These are phyloP conservation scores for Idaea biselata DNA, from an alignment of 2,888 invertebrate species.

Conservation along the genomic window DNA sequence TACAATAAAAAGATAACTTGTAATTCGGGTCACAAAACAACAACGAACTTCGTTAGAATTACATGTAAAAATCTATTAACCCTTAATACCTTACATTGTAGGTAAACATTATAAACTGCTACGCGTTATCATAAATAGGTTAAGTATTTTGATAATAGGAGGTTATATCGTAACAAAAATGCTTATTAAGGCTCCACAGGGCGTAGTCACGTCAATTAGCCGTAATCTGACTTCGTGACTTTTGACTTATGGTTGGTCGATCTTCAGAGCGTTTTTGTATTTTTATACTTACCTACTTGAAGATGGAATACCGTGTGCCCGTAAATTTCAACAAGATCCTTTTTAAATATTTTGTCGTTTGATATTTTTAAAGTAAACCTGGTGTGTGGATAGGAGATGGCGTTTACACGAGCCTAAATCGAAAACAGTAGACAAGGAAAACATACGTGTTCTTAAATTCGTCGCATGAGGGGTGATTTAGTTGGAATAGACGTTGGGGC, in stretches of 20 bases:
- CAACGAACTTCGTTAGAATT: background rate
- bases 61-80: constrained; percentile 14
- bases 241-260: constrained; percentile 72
- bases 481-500: no score
- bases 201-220: constrained; percentile 74
- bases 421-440: no score
- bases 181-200: constrained; percentile 69
- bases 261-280: constrained; percentile 60
- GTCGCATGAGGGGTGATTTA: no score
- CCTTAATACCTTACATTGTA: constrained; percentile 1
- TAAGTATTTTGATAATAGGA: constrained; percentile 75
- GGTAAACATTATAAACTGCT: constrained; percentile 26
- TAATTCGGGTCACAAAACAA: constrained; percentile 11
- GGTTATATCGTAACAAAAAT: constrained; percentile 72
- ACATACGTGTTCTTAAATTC: no score
- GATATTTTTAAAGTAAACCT: no score
- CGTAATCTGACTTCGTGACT: constrained; percentile 72
- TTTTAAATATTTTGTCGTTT: no score
- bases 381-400: no score
- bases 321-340: background rate
- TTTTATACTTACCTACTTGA: constrained; percentile 13
- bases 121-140: constrained; percentile 63
- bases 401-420: no score
- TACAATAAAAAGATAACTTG: background rate
- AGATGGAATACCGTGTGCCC: background rate